Base-by-base conservation (phyloP, 2,888 invertebrate species). In the Cheilosia impressa region DNA sequence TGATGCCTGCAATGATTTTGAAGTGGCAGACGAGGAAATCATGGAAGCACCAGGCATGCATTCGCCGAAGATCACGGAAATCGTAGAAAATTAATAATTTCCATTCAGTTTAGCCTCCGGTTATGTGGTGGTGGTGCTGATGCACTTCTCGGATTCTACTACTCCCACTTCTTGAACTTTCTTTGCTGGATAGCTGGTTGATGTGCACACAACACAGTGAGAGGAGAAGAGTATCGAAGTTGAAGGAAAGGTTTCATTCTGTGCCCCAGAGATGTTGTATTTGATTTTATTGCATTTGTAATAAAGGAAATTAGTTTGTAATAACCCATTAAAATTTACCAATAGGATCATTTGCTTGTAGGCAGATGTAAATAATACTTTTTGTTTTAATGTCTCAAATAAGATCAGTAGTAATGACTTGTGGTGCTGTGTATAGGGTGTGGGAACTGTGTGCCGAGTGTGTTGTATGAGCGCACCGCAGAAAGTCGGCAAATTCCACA, bases 1-100 rank as follows among this genome's bases (percentile, higher is more conserved):
- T 55, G 19, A 38, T 43, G 57, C 43, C 13, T 47, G 63, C 52
- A 55, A 50, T 31, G 60, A 41, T 45, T 69, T 43, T 41, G 43
- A 41, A 53, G 65, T 57, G 65, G 63, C 9, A 52, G 57, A 22
- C 31, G 57, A 24, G 15, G 60, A 65, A 79, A 41, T 58, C 78
- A 65, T 65, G 58, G 79, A 72, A 72, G 79, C 79, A 60, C 65
- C 72, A 38, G 58, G 71, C 72, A 60, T 52, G 55, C 72, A 79
- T 72, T 72, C 58, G 72, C 60, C 38, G 72, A 79, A 79, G 79
- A 79, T 79, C 79, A 66, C 79, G 72, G 72, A 72, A 72, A 71
- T 79, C 53, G 65, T 72, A 65, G 72, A 58, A 66, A 79, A 80
- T 80, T 73, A 80, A 55, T 80, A 68, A 80, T 73, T 80, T 68